Conservation (phyloP, 2,888 invertebrate species). For the Mythimna vitellina region DNA sequence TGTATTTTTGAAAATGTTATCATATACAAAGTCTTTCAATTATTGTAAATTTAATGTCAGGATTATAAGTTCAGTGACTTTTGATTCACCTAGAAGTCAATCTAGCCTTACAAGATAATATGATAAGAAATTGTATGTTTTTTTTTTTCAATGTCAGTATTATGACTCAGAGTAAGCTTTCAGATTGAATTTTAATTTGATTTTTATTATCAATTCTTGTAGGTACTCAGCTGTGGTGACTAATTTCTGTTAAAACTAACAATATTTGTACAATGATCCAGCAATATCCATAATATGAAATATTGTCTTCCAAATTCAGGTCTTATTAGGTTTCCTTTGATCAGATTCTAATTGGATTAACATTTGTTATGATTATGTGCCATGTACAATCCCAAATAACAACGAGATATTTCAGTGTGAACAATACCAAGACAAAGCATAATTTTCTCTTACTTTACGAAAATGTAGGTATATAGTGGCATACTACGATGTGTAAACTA, state of each 20-base stretch:
- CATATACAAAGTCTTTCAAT: neutral
- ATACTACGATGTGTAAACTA: constrained; percentile 16
- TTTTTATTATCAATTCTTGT: constrained; percentile 29
- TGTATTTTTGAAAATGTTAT: too few species aligned
- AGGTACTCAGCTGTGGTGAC: constrained; percentile 17
- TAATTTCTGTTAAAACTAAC: constrained; percentile 21
- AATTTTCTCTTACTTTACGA: neutral
- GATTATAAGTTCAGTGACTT: constrained; percentile 51
- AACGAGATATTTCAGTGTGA: constrained; percentile 6
- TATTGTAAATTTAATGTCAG: neutral
- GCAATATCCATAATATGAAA: neutral
- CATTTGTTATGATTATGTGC: constrained; percentile 51
- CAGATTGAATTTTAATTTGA: neutral
- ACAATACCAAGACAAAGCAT: constrained; percentile 23
- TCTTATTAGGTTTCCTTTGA: constrained; percentile 52
- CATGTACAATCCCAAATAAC: constrained; percentile 25
- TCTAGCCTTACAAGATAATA: constrained; percentile 55
- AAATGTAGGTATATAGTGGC: constrained; percentile 33
- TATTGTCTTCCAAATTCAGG: constrained; percentile 9
- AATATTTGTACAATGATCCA: constrained; percentile 14
- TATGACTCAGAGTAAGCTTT: constrained; percentile 32
- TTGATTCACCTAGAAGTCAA: constrained; percentile 27
- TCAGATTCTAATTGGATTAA: constrained; percentile 62
- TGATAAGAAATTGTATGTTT: constrained; percentile 27
- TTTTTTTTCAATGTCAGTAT: constrained; percentile 39